phyloP scores from a whole-genome alignment of 2,797 vertebrate species.

The Aeoliscus strigatus region DNA sequence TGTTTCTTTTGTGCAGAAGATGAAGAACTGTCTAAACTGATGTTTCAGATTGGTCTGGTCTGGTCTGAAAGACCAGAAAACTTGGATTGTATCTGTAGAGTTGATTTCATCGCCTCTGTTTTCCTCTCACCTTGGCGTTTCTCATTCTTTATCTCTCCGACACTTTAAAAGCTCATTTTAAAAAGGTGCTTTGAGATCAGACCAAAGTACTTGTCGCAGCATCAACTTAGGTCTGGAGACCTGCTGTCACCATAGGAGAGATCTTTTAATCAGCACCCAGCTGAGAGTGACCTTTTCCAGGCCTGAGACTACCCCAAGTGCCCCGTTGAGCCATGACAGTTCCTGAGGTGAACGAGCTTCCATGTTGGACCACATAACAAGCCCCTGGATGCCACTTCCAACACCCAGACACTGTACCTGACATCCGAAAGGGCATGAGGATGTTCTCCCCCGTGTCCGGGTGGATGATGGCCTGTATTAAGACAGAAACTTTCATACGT shows the following conservation, averaged over 20 bases:
- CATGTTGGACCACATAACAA: constrained; percentile 62
- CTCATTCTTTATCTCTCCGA: neutral
- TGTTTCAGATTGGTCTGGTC: neutral
- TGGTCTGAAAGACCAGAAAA: too few species aligned
- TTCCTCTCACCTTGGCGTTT: neutral
- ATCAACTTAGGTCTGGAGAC: constrained; percentile 37
- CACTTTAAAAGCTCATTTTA: constrained; percentile 1
- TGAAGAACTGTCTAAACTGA: neutral
- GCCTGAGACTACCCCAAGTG: constrained; percentile 57
- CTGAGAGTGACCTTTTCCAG: constrained; percentile 76
- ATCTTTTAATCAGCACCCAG: constrained; percentile 76
- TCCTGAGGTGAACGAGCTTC: constrained; percentile 42
- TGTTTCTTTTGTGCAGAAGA: neutral
- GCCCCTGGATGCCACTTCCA: constrained; percentile 33
- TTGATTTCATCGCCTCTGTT: neutral
- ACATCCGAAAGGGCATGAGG: constrained; percentile 96
- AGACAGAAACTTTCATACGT: constrained; percentile 10
- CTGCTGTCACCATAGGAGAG: constrained; percentile 51
- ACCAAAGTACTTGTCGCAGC: constrained; percentile 52
- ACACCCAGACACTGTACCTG: constrained; percentile 74
- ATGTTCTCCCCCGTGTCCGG: constrained; percentile 93
- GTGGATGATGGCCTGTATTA: constrained; percentile 87
- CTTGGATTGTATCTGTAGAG: too few species aligned
- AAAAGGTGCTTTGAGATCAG: constrained; percentile 47
- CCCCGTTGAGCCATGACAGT: constrained; percentile 54